Evolutionary conservation across 2,888 invertebrate genomes (phyloP), one percentile per base, ranked within the genome.

Genomic region (Phyllotreta cruciferae): DNA sequence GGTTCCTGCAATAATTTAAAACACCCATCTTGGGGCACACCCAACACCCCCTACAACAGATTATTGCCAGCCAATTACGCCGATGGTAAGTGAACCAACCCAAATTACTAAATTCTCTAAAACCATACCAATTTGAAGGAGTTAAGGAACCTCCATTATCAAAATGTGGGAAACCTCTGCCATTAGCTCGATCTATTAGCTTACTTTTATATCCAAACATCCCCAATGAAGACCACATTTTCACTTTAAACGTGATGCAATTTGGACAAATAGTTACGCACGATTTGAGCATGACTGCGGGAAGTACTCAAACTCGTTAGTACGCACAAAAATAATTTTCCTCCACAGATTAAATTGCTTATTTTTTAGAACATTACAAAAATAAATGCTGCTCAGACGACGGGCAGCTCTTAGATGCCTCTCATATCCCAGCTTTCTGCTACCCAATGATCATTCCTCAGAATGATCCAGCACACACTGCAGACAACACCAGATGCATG

Each of bases 1-100:
- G 98, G 98, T 0, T 89, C 94, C 0, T 98, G 98, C 78, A 98
- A 98, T 80, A 98, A 98, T 80, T 80, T 92, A 54, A 83, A 86
- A 61, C 86, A 91, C 70, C 93, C 96, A 0, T 85, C 87, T 6
- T 89, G 92, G 87, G 98, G 98, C 7, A 84, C 86, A 56, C 87
- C 92, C 0, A 89, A 90, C 74, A 88, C 89, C 0, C 87, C 88
- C 42, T 90, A 90, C 66, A 85, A 84, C 42, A 82, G 91, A 68
- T 78, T 91, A 13, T 72, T 88, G 10, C 84, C 85, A 0, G 83
- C 87, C 9, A 87, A 85, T 68, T 90, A 90, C 77, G 86, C 83
- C 41, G 90, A 90, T 76, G 88, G 90, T 89, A 79, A 80, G 83
- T 56, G 1, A 1, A 24, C 24, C 4, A 1, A 24, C 24, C 4